A percentile compares a stretch with the other conserved stretches of the same genome.
These are phyloP conservation scores for Dendrophyllia cribrosa DNA, from an alignment of 64 coral and sea anemone genomes.

Conservation along the genomic window DNA sequence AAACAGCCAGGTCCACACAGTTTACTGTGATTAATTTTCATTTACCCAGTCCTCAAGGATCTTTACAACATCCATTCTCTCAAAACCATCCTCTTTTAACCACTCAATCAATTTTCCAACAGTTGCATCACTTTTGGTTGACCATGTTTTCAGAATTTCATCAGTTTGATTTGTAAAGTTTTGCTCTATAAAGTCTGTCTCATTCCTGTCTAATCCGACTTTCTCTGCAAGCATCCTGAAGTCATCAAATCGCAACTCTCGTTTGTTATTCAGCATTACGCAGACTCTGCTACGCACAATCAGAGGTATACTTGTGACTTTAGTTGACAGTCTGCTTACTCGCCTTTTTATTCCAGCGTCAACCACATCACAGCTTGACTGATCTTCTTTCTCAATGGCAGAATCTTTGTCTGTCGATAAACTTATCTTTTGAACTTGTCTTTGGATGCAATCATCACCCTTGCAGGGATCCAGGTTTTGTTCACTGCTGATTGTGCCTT, in stretches of 20 bases:
- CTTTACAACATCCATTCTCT: constrained; percentile 8
- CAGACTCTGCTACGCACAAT: not conserved
- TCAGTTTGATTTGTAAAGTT: not conserved
- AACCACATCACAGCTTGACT: not conserved
- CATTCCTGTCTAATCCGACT: constrained; percentile 11
- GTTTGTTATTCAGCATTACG: not conserved
- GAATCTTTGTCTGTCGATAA: not conserved
- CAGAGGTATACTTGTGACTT: not conserved
- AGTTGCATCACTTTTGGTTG: not conserved
- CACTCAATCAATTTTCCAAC: constrained; percentile 19
- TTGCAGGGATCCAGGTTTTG: not conserved
- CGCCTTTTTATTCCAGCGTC: not conserved
- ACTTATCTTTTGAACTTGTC: not conserved
- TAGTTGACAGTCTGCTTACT: not conserved
- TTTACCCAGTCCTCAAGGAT: constrained; percentile 29
- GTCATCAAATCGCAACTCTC: not conserved
- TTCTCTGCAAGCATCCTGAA: constrained; percentile 36
- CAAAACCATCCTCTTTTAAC: constrained; percentile 6
- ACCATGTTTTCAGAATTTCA: constrained; percentile 29
- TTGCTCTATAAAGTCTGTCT: not conserved
- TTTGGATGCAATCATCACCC: not conserved
- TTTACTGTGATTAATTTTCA: not conserved
- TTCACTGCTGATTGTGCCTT: not conserved
- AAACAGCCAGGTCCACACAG: no score
- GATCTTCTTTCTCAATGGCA: not conserved